Evolutionary conservation across 2,797 vertebrate species (phyloP), one percentile per base, ranked within the genome.

Genomic region (Poecilia velifera): DNA sequence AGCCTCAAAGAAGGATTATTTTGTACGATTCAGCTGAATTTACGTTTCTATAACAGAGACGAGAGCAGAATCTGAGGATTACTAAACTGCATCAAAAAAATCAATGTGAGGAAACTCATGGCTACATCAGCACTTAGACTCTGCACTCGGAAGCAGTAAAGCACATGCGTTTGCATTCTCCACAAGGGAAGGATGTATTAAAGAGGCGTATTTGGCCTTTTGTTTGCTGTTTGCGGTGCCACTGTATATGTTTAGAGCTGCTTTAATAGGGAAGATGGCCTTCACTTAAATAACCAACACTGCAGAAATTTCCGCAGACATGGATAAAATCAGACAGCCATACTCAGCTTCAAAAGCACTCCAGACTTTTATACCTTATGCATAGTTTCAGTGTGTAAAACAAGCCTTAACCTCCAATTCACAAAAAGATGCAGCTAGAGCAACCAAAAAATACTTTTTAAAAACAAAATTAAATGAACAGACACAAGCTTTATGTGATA

Each of bases 1-100:
- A 91, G 89, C 82, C 89, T 92, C 73, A 84, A 85, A 90, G 90
- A 10, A 3, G 88, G 87, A 89, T 92, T 92, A 90, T 80, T 79
- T 87, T 64, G 55, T 73, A 79, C 68, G 25, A 89, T 82, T 90
- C 73, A 20, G 86, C 90, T 90, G 89, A 92, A 90, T 90, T 89
- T 85, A 92, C 85, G 87, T 77, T 91, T 89, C 84, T 84, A 53
- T 62, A 41, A 74, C 76, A 91, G 83, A 88, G 77, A 79, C 6
- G 16, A 72, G 53, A 80, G 84, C 73, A 74, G 62, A 90, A 86
- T 87, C 59, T 72, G 74, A 87, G 87, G 91, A 93, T 94, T 93
- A 92, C 80, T 74, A 77, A 89, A 82, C 82, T 78, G 82, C 87
- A 89, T 84, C 78, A 88, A 76, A 84, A 84, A 92, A 93, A 90